Base-by-base conservation (phyloP, 2,888 invertebrate genomes). In the Oligia strigilis region DNA sequence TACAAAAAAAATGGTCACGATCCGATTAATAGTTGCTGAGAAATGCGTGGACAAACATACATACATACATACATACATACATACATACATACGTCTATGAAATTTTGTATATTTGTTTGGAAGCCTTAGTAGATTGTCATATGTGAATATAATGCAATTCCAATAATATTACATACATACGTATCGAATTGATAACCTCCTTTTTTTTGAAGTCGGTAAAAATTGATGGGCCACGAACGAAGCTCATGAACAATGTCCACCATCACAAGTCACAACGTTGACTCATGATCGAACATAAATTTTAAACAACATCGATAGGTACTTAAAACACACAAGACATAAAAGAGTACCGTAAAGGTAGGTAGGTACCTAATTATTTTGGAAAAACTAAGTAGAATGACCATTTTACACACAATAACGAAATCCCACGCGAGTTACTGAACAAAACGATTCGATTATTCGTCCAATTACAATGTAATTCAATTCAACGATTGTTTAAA, bases 401-500 rank as follows among this genome's bases (percentile, higher is more conserved):
- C 77, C 64, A 83, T 80, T 80, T 70, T 23, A 46, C 1, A n/a
- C 70, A 77, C 82, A 77, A 78, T 69, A 73, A 73, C 29, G 69
- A 71, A 75, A 58, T 81, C 88, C 81, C 87, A 87, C 85, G 74
- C 80, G 40, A 52, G 6, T 66, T 58, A 64, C 13, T n/a, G 67
- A 77, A 81, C 52, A 78, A 88, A 84, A 77, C 78, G 76, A 13
- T 78, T 83, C 78, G 66, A 84, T 84, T 81, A 83, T 82, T 80
- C 62, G 64, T 82, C 72, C 86, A 89, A 89, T 89, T 85, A 89
- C 83, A 78, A 76, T 83, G 78, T 82, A 88, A 87, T 88, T 87
- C 77, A 81, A 86, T 82, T 67, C 72, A 60, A 67, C 29, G 60
- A 72, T 80, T 82, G 82, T 83, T 72, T 81, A 84, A 86, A 82